Evolutionary conservation across 2,888 invertebrate genomes (phyloP).

Genomic region (Carabus problematicus): DNA sequence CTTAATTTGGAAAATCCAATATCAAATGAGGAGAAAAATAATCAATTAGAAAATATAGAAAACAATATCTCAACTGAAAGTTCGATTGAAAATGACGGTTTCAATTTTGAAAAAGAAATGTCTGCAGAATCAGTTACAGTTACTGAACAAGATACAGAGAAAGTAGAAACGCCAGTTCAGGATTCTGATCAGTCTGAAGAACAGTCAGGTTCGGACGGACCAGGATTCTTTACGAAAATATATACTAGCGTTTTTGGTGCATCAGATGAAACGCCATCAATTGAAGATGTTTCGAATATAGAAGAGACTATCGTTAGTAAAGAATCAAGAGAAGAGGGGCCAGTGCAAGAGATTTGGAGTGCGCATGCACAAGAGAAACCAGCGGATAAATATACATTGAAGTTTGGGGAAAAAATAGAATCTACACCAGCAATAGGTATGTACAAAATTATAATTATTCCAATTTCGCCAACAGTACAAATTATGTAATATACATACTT

Average conservation of each 20-base stretch:
- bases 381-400: slow-evolving; percentile 39
- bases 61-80: not conserved
- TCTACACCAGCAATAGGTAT: too few species aligned
- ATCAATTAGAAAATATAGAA: too few species aligned
- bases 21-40: too few species aligned
- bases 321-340: slow-evolving; percentile 5
- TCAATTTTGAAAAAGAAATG: slow-evolving; percentile 1
- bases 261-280: not conserved
- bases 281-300: slow-evolving; percentile 17
- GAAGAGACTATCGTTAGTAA: not conserved
- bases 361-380: slow-evolving; percentile 37
- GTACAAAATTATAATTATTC: too few species aligned
- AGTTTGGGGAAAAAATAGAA: not conserved
- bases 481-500: too few species aligned
- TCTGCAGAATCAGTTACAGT: not conserved
- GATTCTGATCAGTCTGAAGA: slow-evolving; percentile 3
- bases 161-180: slow-evolving; percentile 2
- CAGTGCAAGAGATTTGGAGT: slow-evolving; percentile 24
- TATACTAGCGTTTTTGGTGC: slow-evolving; percentile 29
- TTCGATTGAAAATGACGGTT: not conserved
- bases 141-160: not conserved
- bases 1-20: too few species aligned
- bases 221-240: slow-evolving; percentile 37
- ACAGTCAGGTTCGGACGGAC: slow-evolving; percentile 12
- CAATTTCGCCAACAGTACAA: too few species aligned